These are phyloP conservation scores for Dreissena rostriformis DNA, from an alignment of 1,140 invertebrate species.

Conservation along the genomic window DNA sequence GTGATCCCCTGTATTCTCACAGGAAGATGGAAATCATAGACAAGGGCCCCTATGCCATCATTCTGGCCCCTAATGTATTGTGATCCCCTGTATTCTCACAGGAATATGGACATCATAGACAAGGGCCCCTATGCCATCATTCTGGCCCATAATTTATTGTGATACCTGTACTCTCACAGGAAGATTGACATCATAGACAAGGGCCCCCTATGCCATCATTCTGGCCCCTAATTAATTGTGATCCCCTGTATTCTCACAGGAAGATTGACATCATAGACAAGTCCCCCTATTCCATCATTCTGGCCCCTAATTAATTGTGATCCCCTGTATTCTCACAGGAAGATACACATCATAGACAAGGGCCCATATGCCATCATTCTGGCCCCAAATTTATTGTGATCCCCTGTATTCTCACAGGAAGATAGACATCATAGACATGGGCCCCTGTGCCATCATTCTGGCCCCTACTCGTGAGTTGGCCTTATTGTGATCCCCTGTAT, in stretches of 20 bases:
- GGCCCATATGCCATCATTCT: constrained; percentile 99
- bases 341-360: constrained; percentile 81
- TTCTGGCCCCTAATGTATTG: constrained; percentile 87
- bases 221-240: constrained; percentile 91
- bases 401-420: constrained; percentile 21
- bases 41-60: constrained; percentile 99
- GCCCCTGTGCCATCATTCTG: constrained; percentile 99
- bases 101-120: constrained; percentile 78
- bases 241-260: constrained; percentile 4
- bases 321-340: constrained; percentile 22
- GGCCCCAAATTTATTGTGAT: constrained; percentile 89
- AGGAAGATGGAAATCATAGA: constrained; percentile 77
- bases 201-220: constrained; percentile 99
- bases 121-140: constrained; percentile 99
- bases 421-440: constrained; percentile 83
- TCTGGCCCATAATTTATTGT: constrained; percentile 91
- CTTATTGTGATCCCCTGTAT: not conserved
- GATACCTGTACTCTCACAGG: not conserved
- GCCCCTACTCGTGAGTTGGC: constrained; percentile 99
- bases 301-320: constrained; percentile 84
- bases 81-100: not conserved
- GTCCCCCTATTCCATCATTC: constrained; percentile 99
- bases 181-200: constrained; percentile 81
- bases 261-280: constrained; percentile 81
- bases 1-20: not conserved